These are phyloP conservation scores for Zoanthus gigantus DNA, from an alignment of 92 coral and sea anemone genomes.

Conservation along the genomic window DNA sequence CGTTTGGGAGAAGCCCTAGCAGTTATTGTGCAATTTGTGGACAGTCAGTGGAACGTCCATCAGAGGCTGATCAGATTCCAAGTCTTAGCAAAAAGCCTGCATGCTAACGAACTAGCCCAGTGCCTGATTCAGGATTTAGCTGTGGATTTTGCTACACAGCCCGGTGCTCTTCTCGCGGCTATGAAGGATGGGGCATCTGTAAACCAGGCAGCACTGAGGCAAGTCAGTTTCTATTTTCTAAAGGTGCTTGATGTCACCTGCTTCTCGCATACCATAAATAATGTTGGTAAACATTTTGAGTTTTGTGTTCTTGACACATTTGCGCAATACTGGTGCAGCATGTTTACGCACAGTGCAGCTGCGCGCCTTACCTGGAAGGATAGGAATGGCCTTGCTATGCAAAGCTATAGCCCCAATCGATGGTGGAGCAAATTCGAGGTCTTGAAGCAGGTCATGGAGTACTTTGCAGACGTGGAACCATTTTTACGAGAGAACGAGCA, in stretches of 20 bases:
- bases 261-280: neutral
- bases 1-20: slow-evolving; percentile 20
- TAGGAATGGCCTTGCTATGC: neutral
- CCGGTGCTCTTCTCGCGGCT: slow-evolving; percentile 36
- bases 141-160: slow-evolving; percentile 50
- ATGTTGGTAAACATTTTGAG: neutral
- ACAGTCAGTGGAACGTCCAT: neutral
- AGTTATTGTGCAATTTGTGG: too few relatives aligned
- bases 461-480: neutral
- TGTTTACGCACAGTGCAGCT: neutral
- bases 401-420: neutral
- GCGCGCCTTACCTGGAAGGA: neutral
- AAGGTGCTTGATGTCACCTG: neutral
- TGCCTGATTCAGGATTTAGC: slow-evolving; percentile 60
- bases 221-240: neutral
- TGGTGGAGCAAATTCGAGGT: neutral
- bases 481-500: neutral
- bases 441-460: neutral
- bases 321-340: neutral
- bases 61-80: neutral
- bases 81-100: neutral
- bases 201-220: neutral
- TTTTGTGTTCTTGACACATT: neutral
- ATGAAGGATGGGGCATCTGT: neutral
- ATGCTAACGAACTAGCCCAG: slow-evolving; percentile 51